Conservation (phyloP, 2,113 vertebrate species). For the Phoxinus phoxinus region DNA sequence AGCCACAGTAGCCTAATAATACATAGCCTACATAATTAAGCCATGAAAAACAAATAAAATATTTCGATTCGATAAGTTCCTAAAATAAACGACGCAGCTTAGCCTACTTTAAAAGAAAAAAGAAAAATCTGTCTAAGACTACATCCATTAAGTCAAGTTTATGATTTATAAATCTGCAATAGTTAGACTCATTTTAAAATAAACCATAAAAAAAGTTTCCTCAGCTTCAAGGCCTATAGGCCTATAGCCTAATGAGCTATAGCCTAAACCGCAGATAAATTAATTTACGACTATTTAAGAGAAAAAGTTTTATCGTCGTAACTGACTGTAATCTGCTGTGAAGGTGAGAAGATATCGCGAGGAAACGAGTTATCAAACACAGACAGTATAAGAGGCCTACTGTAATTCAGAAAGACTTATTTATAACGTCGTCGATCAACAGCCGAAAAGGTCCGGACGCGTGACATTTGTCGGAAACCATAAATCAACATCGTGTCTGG, state of each 20-base stretch:
- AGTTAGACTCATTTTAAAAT: not conserved
- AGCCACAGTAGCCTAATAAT: not conserved
- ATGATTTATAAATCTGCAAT: not conserved
- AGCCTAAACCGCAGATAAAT: slow-evolving; percentile 39
- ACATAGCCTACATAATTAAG: not conserved
- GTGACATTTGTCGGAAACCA: slow-evolving; percentile 61
- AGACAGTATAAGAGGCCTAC: slow-evolving; percentile 15
- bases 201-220: slow-evolving; percentile 7
- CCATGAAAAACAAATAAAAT: not conserved
- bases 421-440: slow-evolving; percentile 54
- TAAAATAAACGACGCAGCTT: not conserved
- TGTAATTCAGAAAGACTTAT: slow-evolving; percentile 51
- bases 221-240: slow-evolving; percentile 4
- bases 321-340: not conserved
- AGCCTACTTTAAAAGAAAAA: no score
- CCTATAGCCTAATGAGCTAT: not conserved
- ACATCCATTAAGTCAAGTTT: no score
- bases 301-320: not conserved
- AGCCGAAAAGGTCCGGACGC: slow-evolving; percentile 48
- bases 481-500: slow-evolving; percentile 55
- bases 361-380: slow-evolving; percentile 26
- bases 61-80: not conserved
- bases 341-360: slow-evolving; percentile 14
- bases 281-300: not conserved
- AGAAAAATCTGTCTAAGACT: not conserved